Percentiles rank a stretch among this genome's conserved stretches.
phyloP scores from a whole-genome alignment of 2,888 invertebrate species.

The Hecatera dysodea region DNA sequence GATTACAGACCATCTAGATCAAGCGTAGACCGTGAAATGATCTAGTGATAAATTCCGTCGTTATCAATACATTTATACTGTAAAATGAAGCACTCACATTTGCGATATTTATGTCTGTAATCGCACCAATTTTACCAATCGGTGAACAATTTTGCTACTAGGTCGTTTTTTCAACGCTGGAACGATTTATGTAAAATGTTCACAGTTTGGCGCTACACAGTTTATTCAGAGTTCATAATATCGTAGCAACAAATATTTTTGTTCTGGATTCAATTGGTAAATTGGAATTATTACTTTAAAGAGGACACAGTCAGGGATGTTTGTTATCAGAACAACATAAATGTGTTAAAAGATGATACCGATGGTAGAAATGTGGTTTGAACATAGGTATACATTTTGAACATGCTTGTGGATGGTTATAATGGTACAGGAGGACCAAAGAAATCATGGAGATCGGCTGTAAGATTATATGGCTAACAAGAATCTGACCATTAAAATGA shows the following conservation, averaged over 20 bases:
- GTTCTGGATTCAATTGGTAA: neutral
- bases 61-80: constrained; percentile 47
- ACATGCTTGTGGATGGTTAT: neutral
- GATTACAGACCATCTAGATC: constrained; percentile 58
- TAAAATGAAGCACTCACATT: constrained; percentile 44
- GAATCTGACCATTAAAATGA: neutral
- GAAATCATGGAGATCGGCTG: neutral
- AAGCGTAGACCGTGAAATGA: constrained; percentile 43
- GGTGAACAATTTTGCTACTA: constrained; percentile 32
- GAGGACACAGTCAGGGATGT: neutral
- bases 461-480: neutral
- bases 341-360: no score
- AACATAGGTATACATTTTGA: no score
- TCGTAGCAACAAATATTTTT: constrained; percentile 18
- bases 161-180: constrained; percentile 20
- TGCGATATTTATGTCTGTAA: constrained; percentile 42
- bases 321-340: neutral
- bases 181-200: constrained; percentile 24
- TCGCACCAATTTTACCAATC: constrained; percentile 38
- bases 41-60: constrained; percentile 51
- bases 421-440: neutral
- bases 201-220: constrained; percentile 2
- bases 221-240: constrained; percentile 19
- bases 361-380: no score
- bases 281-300: neutral